Conservation (phyloP, 2,113 vertebrate genomes). For the Plotosus lineatus region DNA sequence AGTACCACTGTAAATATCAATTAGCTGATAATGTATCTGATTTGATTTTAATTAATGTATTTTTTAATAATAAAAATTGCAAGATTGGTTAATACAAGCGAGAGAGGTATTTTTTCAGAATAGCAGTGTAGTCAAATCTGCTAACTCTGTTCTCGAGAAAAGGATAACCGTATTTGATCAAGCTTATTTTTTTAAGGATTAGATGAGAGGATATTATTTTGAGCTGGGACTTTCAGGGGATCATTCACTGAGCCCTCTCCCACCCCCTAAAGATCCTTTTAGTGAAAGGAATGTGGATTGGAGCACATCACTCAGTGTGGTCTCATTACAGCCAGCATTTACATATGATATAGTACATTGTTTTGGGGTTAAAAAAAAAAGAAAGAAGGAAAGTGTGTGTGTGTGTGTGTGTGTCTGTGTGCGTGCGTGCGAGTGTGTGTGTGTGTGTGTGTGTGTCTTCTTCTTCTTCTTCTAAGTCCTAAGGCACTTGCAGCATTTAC, state of each 20-base stretch:
- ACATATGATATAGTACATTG: neutral
- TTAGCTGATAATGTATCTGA: neutral
- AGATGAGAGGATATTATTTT: conserved; percentile 12
- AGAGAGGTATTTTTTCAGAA: neutral
- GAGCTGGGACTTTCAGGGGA: conserved; percentile 6
- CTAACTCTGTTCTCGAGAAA: neutral
- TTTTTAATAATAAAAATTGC: neutral
- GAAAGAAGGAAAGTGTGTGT: too few species aligned
- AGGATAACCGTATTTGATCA: neutral
- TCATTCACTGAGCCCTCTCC: conserved; percentile 6
- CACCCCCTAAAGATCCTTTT: conserved; percentile 15
- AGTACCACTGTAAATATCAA: neutral
- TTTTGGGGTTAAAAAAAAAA: neutral
- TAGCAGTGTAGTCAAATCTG: neutral
- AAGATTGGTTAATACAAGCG: neutral
- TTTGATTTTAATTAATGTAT: too few species aligned
- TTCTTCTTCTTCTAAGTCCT: too few species aligned
- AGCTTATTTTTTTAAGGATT: conserved; percentile 11
- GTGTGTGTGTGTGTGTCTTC: too few species aligned
- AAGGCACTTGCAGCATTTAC: neutral
- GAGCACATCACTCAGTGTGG: conserved; percentile 11
- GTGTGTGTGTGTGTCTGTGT: too few species aligned
- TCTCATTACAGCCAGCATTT: conserved; percentile 9
- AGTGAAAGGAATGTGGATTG: conserved; percentile 19
- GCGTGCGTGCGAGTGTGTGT: too few species aligned